These are phyloP conservation scores for Leucopsar rothschildi DNA, from an alignment of 2,113 vertebrate species.

Conservation along the genomic window DNA sequence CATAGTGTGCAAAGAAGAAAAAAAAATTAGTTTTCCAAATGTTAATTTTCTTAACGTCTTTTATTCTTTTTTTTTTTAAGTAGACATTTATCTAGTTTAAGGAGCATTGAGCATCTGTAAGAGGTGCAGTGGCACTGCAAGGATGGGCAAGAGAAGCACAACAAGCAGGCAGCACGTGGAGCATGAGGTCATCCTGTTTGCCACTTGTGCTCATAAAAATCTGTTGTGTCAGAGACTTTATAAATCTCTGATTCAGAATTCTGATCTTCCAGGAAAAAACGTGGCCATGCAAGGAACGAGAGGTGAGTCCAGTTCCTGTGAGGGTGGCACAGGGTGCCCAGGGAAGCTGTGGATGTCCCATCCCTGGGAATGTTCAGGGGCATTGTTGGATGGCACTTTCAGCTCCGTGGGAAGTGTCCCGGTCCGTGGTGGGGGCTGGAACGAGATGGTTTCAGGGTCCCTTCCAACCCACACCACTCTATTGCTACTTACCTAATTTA, in stretches of 20 bases:
- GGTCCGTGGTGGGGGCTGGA: neutral
- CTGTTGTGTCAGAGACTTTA: neutral
- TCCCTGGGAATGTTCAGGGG: neutral
- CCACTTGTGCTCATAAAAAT: neutral
- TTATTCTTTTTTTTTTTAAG: neutral
- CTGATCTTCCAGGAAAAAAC: neutral
- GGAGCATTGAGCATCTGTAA: neutral
- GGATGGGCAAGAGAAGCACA: neutral
- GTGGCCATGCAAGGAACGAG: neutral
- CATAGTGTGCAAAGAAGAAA: neutral
- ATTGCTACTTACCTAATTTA: neutral
- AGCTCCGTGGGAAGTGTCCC: neutral
- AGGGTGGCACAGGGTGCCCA: neutral
- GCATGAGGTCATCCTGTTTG: neutral
- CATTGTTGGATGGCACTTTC: accelerated
- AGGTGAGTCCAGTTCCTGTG: neutral
- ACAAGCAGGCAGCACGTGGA: neutral
- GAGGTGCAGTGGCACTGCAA: neutral
- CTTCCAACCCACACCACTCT: neutral
- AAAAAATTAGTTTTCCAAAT: neutral
- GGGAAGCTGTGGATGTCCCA: neutral
- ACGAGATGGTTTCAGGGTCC: neutral
- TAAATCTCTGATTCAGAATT: neutral
- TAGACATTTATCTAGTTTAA: neutral
- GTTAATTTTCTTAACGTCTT: too few species aligned